Percentiles rank a stretch among this genome's conserved stretches.
These are phyloP conservation scores for Oxyura jamaicensis DNA, from an alignment of 2,113 vertebrate species.

Conservation along the genomic window DNA sequence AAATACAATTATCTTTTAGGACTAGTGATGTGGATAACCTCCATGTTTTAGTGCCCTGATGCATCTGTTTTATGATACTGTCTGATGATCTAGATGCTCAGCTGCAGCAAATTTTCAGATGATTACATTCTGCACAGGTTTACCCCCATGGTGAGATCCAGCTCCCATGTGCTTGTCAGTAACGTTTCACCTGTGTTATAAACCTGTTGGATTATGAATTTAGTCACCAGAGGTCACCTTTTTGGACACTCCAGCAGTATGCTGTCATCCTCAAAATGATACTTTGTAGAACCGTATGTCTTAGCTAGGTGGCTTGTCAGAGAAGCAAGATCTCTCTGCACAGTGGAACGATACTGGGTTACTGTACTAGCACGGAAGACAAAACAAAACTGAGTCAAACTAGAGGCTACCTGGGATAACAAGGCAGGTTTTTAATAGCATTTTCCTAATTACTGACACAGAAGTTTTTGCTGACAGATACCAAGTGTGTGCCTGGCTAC, in stretches of 20 bases:
- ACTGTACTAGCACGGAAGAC: background rate
- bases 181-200: background rate
- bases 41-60: conserved; percentile 34
- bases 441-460: conserved; percentile 64
- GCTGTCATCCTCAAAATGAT: background rate
- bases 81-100: conserved; percentile 6
- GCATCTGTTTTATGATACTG: conserved; percentile 42
- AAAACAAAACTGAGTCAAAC: conserved; percentile 1
- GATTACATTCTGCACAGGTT: background rate
- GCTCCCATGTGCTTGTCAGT: background rate
- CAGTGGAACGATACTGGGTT: background rate
- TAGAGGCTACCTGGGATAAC: conserved; percentile 53
- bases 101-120: background rate
- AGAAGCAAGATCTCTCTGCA: background rate
- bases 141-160: background rate
- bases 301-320: background rate
- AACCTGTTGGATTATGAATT: background rate
- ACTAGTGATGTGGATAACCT: background rate
- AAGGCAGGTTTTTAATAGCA: conserved; percentile 61
- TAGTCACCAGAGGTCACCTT: background rate
- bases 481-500: conserved; percentile 40
- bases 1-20: conserved; percentile 21
- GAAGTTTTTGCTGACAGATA: conserved; percentile 67
- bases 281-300: background rate
- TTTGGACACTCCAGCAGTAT: background rate